Evolutionary conservation across 2,797 vertebrate genomes (phyloP).

Genomic region (Huso huso): DNA sequence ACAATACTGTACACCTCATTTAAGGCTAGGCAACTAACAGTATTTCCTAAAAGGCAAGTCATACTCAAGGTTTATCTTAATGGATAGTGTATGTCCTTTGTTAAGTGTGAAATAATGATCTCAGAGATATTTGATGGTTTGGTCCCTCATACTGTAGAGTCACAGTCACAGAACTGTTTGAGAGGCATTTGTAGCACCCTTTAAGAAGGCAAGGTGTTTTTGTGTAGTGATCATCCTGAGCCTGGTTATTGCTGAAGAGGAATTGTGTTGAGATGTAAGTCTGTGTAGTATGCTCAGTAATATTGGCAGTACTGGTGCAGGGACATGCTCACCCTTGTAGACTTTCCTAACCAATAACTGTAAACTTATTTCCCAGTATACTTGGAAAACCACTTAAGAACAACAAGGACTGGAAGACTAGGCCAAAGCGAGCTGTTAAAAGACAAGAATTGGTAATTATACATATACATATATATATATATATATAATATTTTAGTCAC

Average conservation of each 20-base stretch:
- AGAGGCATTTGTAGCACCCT: constrained; percentile 29
- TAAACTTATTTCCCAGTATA: neutral
- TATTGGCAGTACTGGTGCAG: constrained; percentile 1
- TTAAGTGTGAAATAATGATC: constrained; percentile 2
- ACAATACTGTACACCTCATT: too few relatives aligned
- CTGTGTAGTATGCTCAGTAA: neutral
- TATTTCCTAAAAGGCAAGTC: neutral
- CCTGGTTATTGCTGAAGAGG: constrained; percentile 5
- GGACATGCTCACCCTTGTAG: neutral
- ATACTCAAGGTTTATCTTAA: neutral
- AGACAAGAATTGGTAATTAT: constrained; percentile 29
- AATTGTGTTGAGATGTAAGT: neutral
- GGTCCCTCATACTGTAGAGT: neutral
- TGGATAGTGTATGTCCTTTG: neutral
- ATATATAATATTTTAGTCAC: constrained; percentile 21
- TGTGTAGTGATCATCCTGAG: constrained; percentile 25
- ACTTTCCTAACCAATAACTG: neutral
- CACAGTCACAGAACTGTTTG: neutral
- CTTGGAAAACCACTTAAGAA: neutral
- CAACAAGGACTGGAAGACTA: neutral
- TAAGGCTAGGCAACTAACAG: too few relatives aligned
- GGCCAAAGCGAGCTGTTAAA: constrained; percentile 25
- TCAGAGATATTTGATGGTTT: constrained; percentile 18
- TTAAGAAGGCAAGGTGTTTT: constrained; percentile 25
- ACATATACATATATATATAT: constrained; percentile 34